These are phyloP conservation scores for Psittacula echo DNA, from an alignment of 2,797 vertebrate genomes.

Conservation along the genomic window DNA sequence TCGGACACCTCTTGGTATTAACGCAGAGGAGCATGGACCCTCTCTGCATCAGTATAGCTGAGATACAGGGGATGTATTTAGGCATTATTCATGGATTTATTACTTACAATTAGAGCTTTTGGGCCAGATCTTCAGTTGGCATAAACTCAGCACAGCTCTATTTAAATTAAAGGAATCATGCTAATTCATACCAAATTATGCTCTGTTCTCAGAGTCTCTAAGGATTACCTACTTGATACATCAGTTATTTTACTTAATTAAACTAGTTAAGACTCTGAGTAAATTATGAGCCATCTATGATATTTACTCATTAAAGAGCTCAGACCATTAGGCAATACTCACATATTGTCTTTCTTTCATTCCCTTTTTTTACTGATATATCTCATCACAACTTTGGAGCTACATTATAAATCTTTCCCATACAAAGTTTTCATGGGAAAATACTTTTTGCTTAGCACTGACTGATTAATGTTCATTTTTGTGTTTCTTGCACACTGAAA, in stretches of 20 bases:
- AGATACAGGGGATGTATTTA: neutral
- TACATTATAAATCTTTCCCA: neutral
- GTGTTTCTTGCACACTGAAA: neutral
- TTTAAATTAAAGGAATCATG: constrained; percentile 9
- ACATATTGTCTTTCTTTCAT: neutral
- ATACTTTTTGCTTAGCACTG: neutral
- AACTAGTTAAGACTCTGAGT: neutral
- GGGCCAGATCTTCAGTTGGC: constrained; percentile 30
- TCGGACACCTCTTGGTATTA: neutral
- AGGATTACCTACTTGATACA: neutral
- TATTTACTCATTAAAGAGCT: constrained; percentile 30
- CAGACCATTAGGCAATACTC: neutral
- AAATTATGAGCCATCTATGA: constrained; percentile 7
- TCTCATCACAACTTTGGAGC: neutral
- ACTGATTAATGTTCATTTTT: neutral
- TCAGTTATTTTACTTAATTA: constrained; percentile 49
- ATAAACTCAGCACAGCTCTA: constrained; percentile 6
- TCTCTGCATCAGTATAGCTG: neutral
- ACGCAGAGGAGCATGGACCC: neutral
- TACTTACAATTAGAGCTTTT: constrained; percentile 26
- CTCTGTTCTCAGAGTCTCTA: constrained; percentile 10
- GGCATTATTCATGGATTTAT: constrained; percentile 42
- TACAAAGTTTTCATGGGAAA: neutral
- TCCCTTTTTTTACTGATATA: neutral
- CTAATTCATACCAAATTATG: constrained; percentile 38